A percentile compares a stretch with the other conserved stretches of the same genome.
Evolutionary conservation across 2,888 invertebrate species (phyloP).

Genomic region (Protophormia terraenovae): DNA sequence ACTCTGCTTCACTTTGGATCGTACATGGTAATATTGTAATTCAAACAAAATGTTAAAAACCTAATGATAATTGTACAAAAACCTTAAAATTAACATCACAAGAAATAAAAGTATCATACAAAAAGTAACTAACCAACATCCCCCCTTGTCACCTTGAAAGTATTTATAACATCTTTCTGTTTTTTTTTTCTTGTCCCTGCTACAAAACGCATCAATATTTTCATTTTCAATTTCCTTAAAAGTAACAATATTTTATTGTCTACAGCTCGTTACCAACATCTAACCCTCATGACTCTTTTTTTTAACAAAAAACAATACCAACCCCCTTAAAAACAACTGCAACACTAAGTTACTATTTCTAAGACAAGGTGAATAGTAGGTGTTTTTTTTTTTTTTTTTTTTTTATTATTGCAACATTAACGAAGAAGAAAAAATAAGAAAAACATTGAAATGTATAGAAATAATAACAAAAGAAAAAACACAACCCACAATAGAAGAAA

Average conservation of each 20-base stretch:
- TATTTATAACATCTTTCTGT: not conserved
- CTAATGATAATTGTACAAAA: not conserved
- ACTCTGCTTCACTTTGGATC: too few relatives aligned
- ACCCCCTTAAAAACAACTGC: not conserved
- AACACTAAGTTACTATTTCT: too few relatives aligned
- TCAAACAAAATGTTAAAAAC: not conserved
- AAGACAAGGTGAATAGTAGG: not conserved
- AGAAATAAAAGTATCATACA: not conserved
- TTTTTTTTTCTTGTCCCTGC: not conserved
- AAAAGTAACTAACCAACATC: not conserved
- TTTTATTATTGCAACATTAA: slow-evolving; percentile 20
- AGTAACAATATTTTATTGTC: slow-evolving; percentile 64
- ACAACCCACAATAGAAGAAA: not conserved
- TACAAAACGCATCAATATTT: slow-evolving; percentile 52
- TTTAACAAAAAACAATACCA: slow-evolving; percentile 12
- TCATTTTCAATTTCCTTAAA: slow-evolving; percentile 66
- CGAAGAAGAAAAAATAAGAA: not conserved
- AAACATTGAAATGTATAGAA: not conserved
- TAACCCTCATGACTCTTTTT: slow-evolving; percentile 19
- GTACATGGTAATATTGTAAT: too few relatives aligned
- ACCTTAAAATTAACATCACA: not conserved
- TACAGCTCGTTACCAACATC: slow-evolving; percentile 8
- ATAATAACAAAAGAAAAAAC: not conserved
- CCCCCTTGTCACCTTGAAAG: not conserved
- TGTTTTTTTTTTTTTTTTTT: slow-evolving; percentile 9